Conservation (phyloP, 2,888 invertebrate species). For the Melanargia galathea region DNA sequence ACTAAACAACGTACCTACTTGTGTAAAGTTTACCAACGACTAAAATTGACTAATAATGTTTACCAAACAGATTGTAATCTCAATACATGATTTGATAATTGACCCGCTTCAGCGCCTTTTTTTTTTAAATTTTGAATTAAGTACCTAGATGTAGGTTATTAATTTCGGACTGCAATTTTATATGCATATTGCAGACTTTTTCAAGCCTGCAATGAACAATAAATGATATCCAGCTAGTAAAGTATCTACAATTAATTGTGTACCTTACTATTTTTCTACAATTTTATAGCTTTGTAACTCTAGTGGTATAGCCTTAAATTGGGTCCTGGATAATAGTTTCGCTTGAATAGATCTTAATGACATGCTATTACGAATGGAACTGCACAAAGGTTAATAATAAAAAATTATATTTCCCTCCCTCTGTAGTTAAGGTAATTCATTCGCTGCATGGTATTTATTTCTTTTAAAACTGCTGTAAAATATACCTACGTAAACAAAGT, state of each 20-base stretch:
- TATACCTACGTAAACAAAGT: too few relatives aligned
- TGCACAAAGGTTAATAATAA: slow-evolving; percentile 3
- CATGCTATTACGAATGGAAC: slow-evolving; percentile 9
- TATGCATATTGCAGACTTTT: too few relatives aligned
- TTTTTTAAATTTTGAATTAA: too few relatives aligned
- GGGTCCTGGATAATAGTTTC: background rate
- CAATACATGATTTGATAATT: too few relatives aligned
- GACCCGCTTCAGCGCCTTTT: too few relatives aligned
- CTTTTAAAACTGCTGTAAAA: background rate
- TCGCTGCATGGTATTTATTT: background rate
- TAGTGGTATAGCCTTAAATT: background rate
- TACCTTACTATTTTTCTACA: background rate
- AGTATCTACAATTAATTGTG: background rate
- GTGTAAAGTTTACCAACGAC: too few relatives aligned
- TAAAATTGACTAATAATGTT: too few relatives aligned
- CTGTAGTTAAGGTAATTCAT: background rate
- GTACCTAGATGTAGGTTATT: too few relatives aligned
- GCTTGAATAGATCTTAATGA: slow-evolving; percentile 16
- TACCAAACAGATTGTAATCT: too few relatives aligned
- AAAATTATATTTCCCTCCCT: slow-evolving; percentile 1
- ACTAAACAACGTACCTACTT: too few relatives aligned
- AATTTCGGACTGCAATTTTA: too few relatives aligned
- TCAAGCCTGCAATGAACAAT: background rate
- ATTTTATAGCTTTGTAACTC: background rate
- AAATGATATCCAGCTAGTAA: background rate